Evolutionary conservation across 2,797 vertebrate genomes (phyloP).

Genomic region (Rhynchonycteris naso): DNA sequence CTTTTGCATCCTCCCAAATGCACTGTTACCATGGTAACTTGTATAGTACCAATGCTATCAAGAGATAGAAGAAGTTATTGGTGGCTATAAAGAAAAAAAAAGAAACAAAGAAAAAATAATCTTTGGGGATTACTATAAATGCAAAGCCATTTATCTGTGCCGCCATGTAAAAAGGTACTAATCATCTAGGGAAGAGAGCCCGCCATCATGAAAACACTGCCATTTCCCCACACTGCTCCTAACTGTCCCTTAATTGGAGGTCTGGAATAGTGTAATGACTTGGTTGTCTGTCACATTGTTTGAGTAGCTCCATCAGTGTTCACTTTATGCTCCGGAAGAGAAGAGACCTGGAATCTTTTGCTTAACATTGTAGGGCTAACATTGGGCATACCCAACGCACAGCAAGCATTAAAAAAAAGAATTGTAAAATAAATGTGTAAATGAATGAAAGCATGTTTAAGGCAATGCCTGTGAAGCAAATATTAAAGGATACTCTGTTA

Average conservation of each 20-base stretch:
- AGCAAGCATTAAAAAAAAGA: neutral
- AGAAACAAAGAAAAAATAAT: slow-evolving; percentile 44
- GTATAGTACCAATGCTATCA: neutral
- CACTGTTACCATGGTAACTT: slow-evolving; percentile 70
- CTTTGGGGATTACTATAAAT: slow-evolving; percentile 56
- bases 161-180: slow-evolving; percentile 41
- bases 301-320: slow-evolving; percentile 5
- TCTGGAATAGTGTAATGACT: neutral
- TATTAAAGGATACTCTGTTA: neutral
- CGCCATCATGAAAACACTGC: neutral
- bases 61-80: slow-evolving; percentile 55
- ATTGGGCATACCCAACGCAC: neutral
- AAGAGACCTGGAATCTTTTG: neutral
- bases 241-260: neutral
- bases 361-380: neutral
- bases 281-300: neutral
- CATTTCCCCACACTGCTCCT: neutral
- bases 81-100: neutral
- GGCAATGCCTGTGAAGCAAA: neutral
- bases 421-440: neutral
- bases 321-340: neutral
- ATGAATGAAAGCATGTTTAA: neutral
- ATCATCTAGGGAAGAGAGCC: neutral
- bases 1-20: slow-evolving; percentile 70
- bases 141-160: slow-evolving; percentile 49